Percentiles rank a stretch among this genome's conserved stretches.
Evolutionary conservation across 2,888 invertebrate genomes (phyloP).

Genomic region (Drosophila kambysellisi): DNA sequence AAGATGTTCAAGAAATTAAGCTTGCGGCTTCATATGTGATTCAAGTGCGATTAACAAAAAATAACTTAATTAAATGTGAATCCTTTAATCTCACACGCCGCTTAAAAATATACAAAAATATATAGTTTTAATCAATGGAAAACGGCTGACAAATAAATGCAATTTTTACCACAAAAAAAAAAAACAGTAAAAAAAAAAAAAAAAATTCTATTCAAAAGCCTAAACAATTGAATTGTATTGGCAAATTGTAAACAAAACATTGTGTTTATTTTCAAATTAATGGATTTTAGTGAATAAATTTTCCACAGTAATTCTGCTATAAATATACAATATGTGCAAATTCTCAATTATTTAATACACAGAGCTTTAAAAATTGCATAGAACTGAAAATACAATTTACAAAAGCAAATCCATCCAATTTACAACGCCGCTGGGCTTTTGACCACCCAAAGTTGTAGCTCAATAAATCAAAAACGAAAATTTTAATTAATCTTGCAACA

Average conservation of each 20-base stretch:
- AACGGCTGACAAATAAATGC: not conserved
- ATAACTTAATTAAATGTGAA: not conserved
- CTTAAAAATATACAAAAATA: not conserved
- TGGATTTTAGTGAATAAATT: conserved; percentile 46
- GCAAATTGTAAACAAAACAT: conserved; percentile 35
- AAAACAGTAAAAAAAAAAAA: not conserved
- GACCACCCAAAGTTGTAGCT: conserved; percentile 41
- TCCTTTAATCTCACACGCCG: not conserved
- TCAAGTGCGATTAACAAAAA: not conserved
- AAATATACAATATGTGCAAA: conserved; percentile 16
- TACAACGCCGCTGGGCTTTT: conserved; percentile 16
- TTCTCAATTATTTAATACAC: conserved; percentile 13
- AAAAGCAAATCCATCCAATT: conserved; percentile 1
- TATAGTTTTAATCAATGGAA: not conserved
- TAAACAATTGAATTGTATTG: conserved; percentile 38
- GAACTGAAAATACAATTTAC: conserved; percentile 10
- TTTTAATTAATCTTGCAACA: conserved; percentile 62
- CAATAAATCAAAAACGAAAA: conserved; percentile 67
- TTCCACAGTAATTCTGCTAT: not conserved
- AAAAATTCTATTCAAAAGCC: conserved; percentile 4
- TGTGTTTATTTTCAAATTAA: conserved; percentile 47
- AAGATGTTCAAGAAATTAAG: not conserved
- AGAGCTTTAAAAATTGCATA: conserved; percentile 13
- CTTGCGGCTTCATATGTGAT: too few relatives aligned
- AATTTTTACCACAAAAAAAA: conserved; percentile 21